Conservation (phyloP, 2,113 vertebrate genomes). For the Muntiacus muntjak region DNA sequence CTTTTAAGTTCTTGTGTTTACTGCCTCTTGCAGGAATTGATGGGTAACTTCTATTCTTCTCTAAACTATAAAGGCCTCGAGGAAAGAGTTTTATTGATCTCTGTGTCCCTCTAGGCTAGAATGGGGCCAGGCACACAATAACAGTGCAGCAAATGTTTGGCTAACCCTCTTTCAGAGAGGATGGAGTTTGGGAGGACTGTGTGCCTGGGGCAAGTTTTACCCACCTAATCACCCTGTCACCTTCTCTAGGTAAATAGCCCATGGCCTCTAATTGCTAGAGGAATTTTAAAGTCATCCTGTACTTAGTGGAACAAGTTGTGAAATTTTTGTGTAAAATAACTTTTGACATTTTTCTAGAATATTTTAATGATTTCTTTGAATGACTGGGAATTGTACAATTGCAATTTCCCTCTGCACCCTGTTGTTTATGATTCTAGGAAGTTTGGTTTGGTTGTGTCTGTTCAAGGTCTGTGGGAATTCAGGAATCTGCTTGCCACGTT, state of each 20-base stretch:
- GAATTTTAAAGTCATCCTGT: not conserved
- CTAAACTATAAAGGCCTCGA: not conserved
- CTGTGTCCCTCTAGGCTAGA: not conserved
- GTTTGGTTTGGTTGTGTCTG: not conserved
- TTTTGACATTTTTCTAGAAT: conserved; percentile 8
- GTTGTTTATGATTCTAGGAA: conserved; percentile 18
- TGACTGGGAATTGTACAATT: conserved; percentile 3
- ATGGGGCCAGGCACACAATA: not conserved
- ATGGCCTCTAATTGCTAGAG: not conserved
- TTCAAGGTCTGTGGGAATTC: not conserved
- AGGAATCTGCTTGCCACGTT: not conserved
- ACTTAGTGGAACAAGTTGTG: not conserved
- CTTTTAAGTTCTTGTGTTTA: not conserved
- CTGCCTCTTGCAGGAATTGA: not conserved
- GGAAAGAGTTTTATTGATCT: not conserved
- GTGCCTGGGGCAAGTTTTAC: not conserved
- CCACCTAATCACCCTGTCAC: not conserved
- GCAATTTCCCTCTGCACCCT: not conserved
- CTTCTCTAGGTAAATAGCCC: not conserved
- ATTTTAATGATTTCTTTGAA: not conserved
- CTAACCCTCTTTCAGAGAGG: not conserved
- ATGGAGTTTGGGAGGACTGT: not conserved
- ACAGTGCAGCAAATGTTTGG: not conserved
- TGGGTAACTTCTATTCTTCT: not conserved
- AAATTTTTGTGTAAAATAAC: not conserved